Evolutionary conservation across 2,113 vertebrate species (phyloP).

Genomic region (Thymallus thymallus): DNA sequence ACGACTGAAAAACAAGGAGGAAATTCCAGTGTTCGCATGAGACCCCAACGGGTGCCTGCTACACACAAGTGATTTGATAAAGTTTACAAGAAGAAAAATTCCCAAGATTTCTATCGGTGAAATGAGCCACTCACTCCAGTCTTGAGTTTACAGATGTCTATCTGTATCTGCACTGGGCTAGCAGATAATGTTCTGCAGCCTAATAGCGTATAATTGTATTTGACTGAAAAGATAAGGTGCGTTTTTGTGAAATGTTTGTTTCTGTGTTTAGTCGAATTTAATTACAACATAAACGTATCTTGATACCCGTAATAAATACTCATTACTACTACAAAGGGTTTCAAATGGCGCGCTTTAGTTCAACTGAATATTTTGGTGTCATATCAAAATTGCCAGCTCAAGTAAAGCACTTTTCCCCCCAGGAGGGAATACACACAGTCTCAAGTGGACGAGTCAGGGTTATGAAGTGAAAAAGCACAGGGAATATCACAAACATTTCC

Average conservation of each 20-base stretch:
- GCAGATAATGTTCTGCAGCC: conserved; percentile 50
- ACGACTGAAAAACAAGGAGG: conserved; percentile 35
- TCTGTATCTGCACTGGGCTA: conserved; percentile 11
- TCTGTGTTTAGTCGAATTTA: conserved; percentile 70
- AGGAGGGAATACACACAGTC: conserved; percentile 81
- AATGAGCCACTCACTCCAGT: conserved; percentile 56
- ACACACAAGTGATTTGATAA: conserved; percentile 52
- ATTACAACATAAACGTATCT: conserved; percentile 72
- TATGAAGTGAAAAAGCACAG: conserved; percentile 75
- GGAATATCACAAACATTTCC: conserved; percentile 81
- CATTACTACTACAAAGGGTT: conserved; percentile 74
- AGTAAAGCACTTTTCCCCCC: conserved; percentile 79
- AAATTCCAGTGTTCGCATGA: conserved; percentile 58
- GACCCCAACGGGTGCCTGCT: conserved; percentile 50
- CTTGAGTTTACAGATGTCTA: conserved; percentile 56
- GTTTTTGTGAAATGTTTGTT: conserved; percentile 72
- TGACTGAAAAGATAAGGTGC: conserved; percentile 70
- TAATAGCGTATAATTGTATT: conserved; percentile 55
- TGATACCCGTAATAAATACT: conserved; percentile 73
- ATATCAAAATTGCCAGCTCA: conserved; percentile 70
- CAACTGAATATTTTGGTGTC: conserved; percentile 78
- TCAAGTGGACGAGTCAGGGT: conserved; percentile 62
- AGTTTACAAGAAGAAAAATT: conserved; percentile 57
- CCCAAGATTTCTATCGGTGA: conserved; percentile 73
- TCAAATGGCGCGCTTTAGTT: conserved; percentile 64